Base-by-base conservation (phyloP, 2,797 vertebrate genomes). In the Diplodus sargus region DNA sequence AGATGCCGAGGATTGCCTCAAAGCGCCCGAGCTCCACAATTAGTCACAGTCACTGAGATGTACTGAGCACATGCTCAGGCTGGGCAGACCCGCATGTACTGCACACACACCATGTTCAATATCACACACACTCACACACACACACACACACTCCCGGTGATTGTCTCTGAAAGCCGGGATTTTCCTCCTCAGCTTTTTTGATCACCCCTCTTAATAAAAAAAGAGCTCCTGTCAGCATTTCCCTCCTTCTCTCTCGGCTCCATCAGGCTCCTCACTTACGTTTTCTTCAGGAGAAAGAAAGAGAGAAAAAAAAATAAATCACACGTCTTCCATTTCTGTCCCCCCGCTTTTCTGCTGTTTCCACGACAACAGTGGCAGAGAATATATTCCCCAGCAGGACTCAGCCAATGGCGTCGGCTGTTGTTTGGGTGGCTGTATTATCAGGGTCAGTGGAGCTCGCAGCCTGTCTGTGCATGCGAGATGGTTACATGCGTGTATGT, bases 341-440 rank as follows among this genome's bases (percentile, higher is more conserved):
- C 76, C 65, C 34, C 34, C 2, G 61, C 82, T 86, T 86, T 79
- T 90, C 91, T 88, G 84, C 92, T 90, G 92, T 95, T 93, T 94
- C 94, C 92, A 94, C 83, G 93, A 94, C 94, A 93, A 95, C 94
- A 93, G 92, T 85, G 93, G 93, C 89, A 92, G 94, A 93, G 87
- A 93, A 91, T 90, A 87, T 90, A 87, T 90, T 87, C 74, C 85
- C 75, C 73, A 79, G 81, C 81, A 88, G 85, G 76, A 75, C 70
- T 80, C 81, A 91, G 89, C 94, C 92, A 94, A 91, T 91, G 72
- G 89, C 81, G 28, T 81, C 34, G 76, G 83, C 79, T 69, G 82
- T 90, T 89, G 82, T 90, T 92, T 90, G 83, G 81, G 85, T 89
- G 79, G 70, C 77, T 88, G 79, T 74, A 76, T 86, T 87, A 91